phyloP scores from a whole-genome alignment of 2,113 vertebrate genomes.

The Recurvirostra avosetta region DNA sequence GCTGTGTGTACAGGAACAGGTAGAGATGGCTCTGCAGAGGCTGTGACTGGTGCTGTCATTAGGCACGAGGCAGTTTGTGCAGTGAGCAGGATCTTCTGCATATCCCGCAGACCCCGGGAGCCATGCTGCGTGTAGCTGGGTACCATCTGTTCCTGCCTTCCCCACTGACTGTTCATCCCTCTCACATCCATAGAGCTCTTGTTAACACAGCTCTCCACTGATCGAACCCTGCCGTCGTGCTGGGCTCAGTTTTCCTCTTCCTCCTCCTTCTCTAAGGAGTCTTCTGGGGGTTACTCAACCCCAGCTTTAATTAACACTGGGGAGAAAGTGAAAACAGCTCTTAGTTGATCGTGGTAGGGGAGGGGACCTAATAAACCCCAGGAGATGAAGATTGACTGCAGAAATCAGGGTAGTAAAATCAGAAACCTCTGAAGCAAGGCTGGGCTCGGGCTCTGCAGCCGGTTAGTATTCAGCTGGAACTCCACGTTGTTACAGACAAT shows the following conservation, averaged over 20 bases:
- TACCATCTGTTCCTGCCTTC: conserved; percentile 42
- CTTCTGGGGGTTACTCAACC: neutral
- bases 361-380: conserved; percentile 37
- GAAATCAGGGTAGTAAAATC: conserved; percentile 29
- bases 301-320: conserved; percentile 27
- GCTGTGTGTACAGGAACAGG: neutral
- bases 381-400: neutral
- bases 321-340: conserved; percentile 47
- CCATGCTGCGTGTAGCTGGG: neutral
- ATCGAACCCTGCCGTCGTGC: neutral
- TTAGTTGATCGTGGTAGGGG: neutral
- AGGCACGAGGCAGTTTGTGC: neutral
- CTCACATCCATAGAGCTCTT: conserved; percentile 3
- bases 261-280: neutral
- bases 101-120: neutral
- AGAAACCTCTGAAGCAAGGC: conserved; percentile 6
- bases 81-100: neutral
- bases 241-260: conserved; percentile 13
- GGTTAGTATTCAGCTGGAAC: conserved; percentile 31
- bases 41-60: neutral
- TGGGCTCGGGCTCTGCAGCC: neutral
- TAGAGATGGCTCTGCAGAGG: neutral
- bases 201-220: conserved; percentile 26
- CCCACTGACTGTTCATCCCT: neutral
- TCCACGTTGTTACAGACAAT: neutral